These are phyloP conservation scores for Epinotia brunnichana DNA, from an alignment of 2,888 invertebrate genomes.

Conservation along the genomic window DNA sequence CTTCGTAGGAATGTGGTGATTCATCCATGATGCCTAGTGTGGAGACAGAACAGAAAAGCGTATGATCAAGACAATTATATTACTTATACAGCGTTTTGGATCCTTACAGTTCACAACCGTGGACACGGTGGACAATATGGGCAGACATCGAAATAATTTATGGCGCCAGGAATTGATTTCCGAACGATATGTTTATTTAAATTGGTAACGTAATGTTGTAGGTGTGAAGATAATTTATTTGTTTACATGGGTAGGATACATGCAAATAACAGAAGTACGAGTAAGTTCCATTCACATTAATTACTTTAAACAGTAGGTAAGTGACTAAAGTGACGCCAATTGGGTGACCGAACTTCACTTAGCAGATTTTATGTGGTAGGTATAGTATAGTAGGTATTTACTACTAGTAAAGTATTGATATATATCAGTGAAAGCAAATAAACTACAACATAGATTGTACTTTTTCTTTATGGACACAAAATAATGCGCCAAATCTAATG, in stretches of 20 bases:
- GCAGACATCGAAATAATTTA: conserved; percentile 28
- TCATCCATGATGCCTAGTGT: conserved; percentile 45
- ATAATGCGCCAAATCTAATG: too few species aligned
- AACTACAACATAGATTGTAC: too few species aligned
- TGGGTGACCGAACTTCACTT: neutral
- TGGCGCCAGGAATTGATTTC: conserved; percentile 27
- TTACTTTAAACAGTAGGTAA: too few species aligned
- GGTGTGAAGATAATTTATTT: conserved; percentile 28
- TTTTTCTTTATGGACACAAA: too few species aligned
- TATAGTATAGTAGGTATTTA: too few species aligned
- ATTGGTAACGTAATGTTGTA: conserved; percentile 21
- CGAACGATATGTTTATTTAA: conserved; percentile 22
- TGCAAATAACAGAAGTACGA: neutral
- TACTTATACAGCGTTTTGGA: neutral
- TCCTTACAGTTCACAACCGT: neutral
- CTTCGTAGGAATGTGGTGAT: conserved; percentile 54
- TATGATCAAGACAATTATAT: conserved; percentile 9
- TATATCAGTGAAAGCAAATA: too few species aligned
- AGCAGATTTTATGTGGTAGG: neutral
- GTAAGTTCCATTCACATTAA: neutral
- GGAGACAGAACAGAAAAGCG: conserved; percentile 46
- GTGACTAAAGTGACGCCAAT: too few species aligned
- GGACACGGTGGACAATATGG: conserved; percentile 16
- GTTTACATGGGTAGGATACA: conserved; percentile 7
- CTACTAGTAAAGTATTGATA: too few species aligned